Base-by-base conservation (phyloP, 2,797 vertebrate genomes). In the Onychomys leucogaster region DNA sequence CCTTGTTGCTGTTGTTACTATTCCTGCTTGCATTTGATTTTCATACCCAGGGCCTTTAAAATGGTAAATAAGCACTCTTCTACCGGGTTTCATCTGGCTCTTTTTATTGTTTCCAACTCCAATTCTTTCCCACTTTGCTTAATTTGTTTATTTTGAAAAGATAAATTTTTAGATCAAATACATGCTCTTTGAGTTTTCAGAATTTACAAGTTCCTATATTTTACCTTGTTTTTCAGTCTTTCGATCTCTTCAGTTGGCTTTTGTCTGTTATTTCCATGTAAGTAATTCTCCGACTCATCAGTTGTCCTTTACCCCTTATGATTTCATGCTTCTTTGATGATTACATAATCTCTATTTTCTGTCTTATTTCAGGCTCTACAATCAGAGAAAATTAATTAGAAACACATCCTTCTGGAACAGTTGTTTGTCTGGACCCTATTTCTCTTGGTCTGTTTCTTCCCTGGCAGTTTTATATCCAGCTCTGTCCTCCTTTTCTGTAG, bases 101-200 rank as follows among this genome's bases (percentile, higher is more conserved):
- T 12, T 16, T 57, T 52, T 13, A 52, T 52, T 52, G 52, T 65
- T 78, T 52, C 7, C 12, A 77, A 49, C 5, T 55, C 52, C 3
- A 27, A 6, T 12, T 83, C 2, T 78, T 25, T 69, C 12, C 29
- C 37, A 84, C 0, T 7, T 76, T 76, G 5, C 46, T n/a, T 94
- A 85, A 37, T 37, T 16, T 94, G 12, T 65, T 95, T 71, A 19
- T 75, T 57, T 78, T 12, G 29, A 92, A 69, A 5, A 86, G 11
- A 63, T 83, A 23, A 71, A 63, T 89, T 69, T 95, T 77, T 73
- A 69, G 7, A 63, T 59, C 61, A 95, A 77, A 91, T 95, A 16
- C 52, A 29, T 78, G 52, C 41, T 90, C 41, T 21, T 25, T 76
- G 16, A 1, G 0, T 84, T 32, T 82, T 91, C 13, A 83, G 3